These are phyloP conservation scores for Chlorocebus sabaeus DNA, from an alignment of 2,113 vertebrate genomes.

Conservation along the genomic window DNA sequence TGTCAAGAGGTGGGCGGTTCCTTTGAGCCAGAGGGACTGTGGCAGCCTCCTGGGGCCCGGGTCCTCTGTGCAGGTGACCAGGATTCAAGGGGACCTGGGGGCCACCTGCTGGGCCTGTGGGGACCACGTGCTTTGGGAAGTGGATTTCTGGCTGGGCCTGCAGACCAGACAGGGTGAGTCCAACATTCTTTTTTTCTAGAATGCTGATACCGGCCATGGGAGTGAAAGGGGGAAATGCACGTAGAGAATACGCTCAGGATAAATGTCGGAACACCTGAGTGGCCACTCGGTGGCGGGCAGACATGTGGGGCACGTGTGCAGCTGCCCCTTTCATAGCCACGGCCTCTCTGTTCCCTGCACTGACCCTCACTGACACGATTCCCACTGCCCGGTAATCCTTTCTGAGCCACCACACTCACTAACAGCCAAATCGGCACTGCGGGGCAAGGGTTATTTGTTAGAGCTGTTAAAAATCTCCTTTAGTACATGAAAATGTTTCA, in stretches of 20 bases:
- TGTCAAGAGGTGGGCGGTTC: not conserved
- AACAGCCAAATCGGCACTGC: not conserved
- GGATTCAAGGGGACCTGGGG: not conserved
- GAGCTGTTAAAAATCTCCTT: not conserved
- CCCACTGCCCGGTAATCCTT: not conserved
- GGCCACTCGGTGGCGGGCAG: not conserved
- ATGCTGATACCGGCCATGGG: not conserved
- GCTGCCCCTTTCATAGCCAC: too few relatives aligned
- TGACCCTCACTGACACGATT: not conserved
- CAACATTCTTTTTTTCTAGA: not conserved
- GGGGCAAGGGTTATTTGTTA: not conserved
- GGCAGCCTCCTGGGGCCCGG: not conserved
- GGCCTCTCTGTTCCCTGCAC: not conserved
- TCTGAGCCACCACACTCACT: not conserved
- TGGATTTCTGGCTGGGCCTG: not conserved
- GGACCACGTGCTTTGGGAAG: not conserved
- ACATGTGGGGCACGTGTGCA: not conserved
- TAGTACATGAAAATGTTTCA: not conserved
- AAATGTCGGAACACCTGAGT: not conserved
- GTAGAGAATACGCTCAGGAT: not conserved
- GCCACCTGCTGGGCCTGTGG: not conserved
- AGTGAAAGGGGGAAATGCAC: not conserved
- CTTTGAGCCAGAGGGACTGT: too few relatives aligned
- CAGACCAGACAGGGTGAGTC: not conserved
- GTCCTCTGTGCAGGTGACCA: not conserved